Evolutionary conservation across 1,140 invertebrate species (phyloP).

Genomic region (Trichonephila clavipes): DNA sequence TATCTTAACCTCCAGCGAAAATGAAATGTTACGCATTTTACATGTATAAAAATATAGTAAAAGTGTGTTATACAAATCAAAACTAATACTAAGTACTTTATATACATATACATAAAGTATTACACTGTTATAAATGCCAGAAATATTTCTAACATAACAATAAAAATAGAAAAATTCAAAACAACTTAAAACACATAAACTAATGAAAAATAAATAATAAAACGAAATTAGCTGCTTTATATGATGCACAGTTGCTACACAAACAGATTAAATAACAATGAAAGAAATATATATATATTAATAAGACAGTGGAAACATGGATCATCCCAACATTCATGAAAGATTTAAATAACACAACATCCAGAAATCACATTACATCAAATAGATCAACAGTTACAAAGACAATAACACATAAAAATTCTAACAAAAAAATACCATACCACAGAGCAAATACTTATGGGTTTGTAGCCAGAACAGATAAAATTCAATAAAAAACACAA

Average conservation of each 20-base stretch:
- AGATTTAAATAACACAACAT: too few species aligned
- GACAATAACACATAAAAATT: not conserved
- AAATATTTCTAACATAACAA: not conserved
- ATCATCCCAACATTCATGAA: not conserved
- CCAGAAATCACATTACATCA: not conserved
- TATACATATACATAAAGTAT: not conserved
- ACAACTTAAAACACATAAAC: not conserved
- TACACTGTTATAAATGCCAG: not conserved
- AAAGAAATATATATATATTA: not conserved
- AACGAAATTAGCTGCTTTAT: not conserved
- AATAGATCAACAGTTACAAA: not conserved
- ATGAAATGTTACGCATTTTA: not conserved
- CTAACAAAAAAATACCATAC: not conserved
- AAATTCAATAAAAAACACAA: conserved; percentile 21
- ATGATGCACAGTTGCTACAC: not conserved
- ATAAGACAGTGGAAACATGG: too few species aligned
- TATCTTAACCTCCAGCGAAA: not conserved
- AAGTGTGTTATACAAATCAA: not conserved
- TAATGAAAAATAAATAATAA: not conserved
- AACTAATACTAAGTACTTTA: not conserved
- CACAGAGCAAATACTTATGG: conserved; percentile 19
- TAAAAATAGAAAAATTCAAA: not conserved
- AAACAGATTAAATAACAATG: not conserved
- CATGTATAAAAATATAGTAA: not conserved
- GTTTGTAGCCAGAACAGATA: conserved; percentile 2